Base-by-base conservation (phyloP, 2,113 vertebrate genomes). In the Dipodomys stephensi region DNA sequence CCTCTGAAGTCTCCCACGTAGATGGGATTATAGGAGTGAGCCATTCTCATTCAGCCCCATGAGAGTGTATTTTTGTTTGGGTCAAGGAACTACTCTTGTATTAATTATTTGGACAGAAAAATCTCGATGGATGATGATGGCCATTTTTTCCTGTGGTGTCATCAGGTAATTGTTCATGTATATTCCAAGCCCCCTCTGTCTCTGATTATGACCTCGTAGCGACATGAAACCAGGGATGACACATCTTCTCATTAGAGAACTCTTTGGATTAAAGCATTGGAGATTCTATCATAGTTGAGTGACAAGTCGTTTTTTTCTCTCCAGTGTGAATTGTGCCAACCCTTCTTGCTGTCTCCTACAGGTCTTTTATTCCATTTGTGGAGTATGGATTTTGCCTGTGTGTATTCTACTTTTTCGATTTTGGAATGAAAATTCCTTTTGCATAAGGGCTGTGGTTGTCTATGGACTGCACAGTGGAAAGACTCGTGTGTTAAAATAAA, bases 401-500 rank as follows among this genome's bases (percentile, higher is more conserved):
- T 67, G 23, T 76, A 74, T 77, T 82, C 60, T 87, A 76, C 81
- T 78, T 77, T 82, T 23, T 7, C n/a, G n/a, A 0, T 46, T 90
- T 88, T 16, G 78, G 35, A 83, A 72, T 80, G 28, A 49, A 46
- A 93, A n/a, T 25, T 88, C 64, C 32, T 88, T 84, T 74, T 39
- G 85, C 15, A 25, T 64, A 90, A 95, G 88, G 62, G 84, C 9
- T 68, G 64, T 78, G 46, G 87, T 90, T 80, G 90, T 92, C 53
- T 88, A 12, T 78, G 18, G 39, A 84, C 93, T 93, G 57, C 53
- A 72, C 16, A 30, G 18, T 73, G 32, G 85, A 79, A 96, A 96
- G 65, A 65, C 90, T 97, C 28, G 32, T 90, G 71, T 60, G 74
- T 88, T 94, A 3, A 79, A 79, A 78, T 91, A 73, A 93, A 86